Evolutionary conservation across 2,888 invertebrate species (phyloP), one percentile per base, ranked within the genome.

Genomic region (Auanema sp.): DNA sequence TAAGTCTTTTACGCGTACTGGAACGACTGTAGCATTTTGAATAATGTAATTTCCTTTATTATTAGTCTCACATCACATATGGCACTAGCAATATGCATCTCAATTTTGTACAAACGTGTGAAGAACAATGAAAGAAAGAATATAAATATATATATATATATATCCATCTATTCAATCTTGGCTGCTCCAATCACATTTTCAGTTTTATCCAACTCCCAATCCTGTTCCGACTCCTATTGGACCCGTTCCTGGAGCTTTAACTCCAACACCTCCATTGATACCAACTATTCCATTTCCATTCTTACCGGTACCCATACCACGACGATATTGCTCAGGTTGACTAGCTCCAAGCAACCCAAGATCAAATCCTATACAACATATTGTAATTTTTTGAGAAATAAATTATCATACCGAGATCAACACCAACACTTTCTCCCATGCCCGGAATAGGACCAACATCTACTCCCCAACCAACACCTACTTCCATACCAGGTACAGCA

Each of bases 371-470:
- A 25, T 11, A 49, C 1, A 25, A 12, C n/a, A 11, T 33, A 23
- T 47, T 47, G 3, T 47, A 16, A n/a, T 2, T 52, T n/a, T 52
- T 25, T 6, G 52, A 52, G 18, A 3, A 2, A 2, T 1, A 25
- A 44, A 41, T 11, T 14, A 1, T 14, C 55, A 11, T 23, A 64
- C 67, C 75, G 14, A 76, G 58, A 50, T 71, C 76, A 18, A 79
- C 79, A 25, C 76, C 79, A 44, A 79, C 76, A 55, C 64, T 66
- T 41, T 77, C 75, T 44, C 71, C 72, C 71, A 79, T 75, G 54
- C 78, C 78, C 4, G 79, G 79, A 43, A 79, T 69, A 1, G 79
- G 79, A 24, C 79, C 79, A 12, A 79, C 79, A 56, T 79, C 77
- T 14, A 79, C 79, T 23, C 79, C 79, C 76, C 73, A 73, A 18